Conservation (phyloP, 2,888 invertebrate species). For the Lasioglossum lativentre region DNA sequence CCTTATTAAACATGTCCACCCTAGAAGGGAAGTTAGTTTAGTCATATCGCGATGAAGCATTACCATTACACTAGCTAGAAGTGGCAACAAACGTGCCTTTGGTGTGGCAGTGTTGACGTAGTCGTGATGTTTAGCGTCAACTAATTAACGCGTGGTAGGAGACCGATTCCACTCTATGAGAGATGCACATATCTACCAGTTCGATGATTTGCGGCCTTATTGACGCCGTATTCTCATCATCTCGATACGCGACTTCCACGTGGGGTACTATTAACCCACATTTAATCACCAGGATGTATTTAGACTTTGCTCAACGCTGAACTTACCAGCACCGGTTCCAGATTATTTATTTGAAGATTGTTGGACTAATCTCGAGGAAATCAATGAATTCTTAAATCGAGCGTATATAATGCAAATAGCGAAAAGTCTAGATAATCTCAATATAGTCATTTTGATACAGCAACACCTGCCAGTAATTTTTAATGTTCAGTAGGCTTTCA, state of each 20-base stretch:
- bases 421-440: too few relatives aligned
- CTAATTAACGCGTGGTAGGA: conserved; percentile 55
- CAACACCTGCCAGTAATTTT: too few relatives aligned
- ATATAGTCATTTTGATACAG: too few relatives aligned
- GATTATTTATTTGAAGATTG: too few relatives aligned
- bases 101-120: conserved; percentile 32
- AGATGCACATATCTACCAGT: not conserved
- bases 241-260: not conserved
- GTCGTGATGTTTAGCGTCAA: conserved; percentile 36
- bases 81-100: conserved; percentile 18
- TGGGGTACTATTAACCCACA: not conserved
- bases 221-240: not conserved
- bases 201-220: conserved; percentile 1
- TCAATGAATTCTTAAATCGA: too few relatives aligned
- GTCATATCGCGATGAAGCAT: conserved; percentile 37
- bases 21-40: conserved; percentile 49
- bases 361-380: too few relatives aligned
- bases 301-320: too few relatives aligned
- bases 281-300: not conserved
- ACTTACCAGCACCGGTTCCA: too few relatives aligned
- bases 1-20: conserved; percentile 55
- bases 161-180: conserved; percentile 26
- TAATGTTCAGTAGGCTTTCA: too few relatives aligned
- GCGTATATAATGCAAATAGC: too few relatives aligned
- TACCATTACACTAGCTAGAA: not conserved